Base-by-base conservation (phyloP, 2,797 vertebrate species). In the Hirundo rustica region DNA sequence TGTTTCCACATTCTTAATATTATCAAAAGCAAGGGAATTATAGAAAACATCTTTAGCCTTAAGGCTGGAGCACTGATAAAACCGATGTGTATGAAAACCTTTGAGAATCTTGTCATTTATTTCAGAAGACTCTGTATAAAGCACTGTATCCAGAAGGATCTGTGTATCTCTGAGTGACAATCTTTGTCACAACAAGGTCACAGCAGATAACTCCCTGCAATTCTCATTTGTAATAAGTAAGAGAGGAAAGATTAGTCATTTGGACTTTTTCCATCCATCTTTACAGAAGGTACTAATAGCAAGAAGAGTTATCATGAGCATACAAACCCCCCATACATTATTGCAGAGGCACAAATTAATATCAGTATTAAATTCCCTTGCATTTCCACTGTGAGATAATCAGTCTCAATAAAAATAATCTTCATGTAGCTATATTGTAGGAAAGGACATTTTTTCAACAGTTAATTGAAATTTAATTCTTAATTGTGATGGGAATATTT, bases 161-260 rank as follows among this genome's bases (percentile, higher is more conserved):
- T 75, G 62, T 71, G 61, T 65, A 62, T 42, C 61, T 61, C 61
- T 88, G 89, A 83, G 82, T 84, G 93, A 92, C 87, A 92, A 76
- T 58, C 32, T 80, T 55, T 86, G 90, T 81, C 83, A 88, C 80
- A 80, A 72, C 66, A 95, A 94, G 85, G 83, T 92, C 96, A 88
- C 51, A 81, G 85, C 44, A 76, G 85, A 90, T 81, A 96, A 78
- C 89, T 81, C 79, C 38, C 73, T 88, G n/a, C n/a, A 86, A 29
- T 83, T 86, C 93, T 88, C 80, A 45, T 84, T 81, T 83, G 70
- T 51, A 62, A 27, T 66, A 65, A 89, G 51, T 83, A 44, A 84
- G 62, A 72, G 70, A 81, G 62, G 32, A 51, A 48, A 74, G 53
- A 95, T 95, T 93, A 60, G 36, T 93, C 76, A 95, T 92, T 78